phyloP scores from a whole-genome alignment of 2,113 vertebrate species.

The Prionailurus viverrinus region DNA sequence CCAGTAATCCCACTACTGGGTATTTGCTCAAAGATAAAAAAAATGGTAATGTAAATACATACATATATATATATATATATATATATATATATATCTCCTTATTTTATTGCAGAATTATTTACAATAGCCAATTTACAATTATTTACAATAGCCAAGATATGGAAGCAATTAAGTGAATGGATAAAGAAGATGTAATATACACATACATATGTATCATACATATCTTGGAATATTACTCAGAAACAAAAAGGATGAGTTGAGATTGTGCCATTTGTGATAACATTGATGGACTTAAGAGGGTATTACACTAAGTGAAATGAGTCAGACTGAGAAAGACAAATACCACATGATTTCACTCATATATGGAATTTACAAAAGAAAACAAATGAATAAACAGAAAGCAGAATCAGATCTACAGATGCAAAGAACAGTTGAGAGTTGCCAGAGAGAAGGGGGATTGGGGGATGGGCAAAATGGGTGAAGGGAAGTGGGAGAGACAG shows the following conservation, averaged over 20 bases:
- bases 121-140: neutral
- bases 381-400: neutral
- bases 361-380: neutral
- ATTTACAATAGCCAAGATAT: neutral
- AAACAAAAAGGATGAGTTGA: neutral
- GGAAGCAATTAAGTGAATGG: neutral
- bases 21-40: neutral
- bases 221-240: neutral
- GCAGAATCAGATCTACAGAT: neutral
- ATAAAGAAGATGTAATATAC: neutral
- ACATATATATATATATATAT: rapidly evolving
- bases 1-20: neutral
- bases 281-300: neutral
- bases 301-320: neutral
- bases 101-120: neutral
- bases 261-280: neutral
- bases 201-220: neutral
- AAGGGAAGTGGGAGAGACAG: neutral
- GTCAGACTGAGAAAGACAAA: neutral
- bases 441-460: neutral
- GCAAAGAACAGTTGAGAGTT: neutral
- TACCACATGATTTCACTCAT: neutral
- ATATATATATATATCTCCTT: no score
- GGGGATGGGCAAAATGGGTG: neutral
- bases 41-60: neutral